Base-by-base conservation (phyloP, 2,888 invertebrate genomes). In the Megaustenia siamemsis region DNA sequence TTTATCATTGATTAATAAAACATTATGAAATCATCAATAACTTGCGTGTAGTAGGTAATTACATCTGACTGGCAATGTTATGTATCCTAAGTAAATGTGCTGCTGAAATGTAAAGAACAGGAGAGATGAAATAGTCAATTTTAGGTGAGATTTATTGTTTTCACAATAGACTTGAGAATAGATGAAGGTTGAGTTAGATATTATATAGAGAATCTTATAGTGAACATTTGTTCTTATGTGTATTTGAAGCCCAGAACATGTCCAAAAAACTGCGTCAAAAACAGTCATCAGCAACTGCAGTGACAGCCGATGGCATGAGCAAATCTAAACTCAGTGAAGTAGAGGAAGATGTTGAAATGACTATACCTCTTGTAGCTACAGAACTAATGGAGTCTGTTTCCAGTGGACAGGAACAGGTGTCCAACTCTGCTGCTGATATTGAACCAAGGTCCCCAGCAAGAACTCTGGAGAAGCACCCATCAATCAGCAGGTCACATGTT, bases 401-500 rank as follows among this genome's bases (percentile, higher is more conserved):
- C 15, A 8, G 21, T 28, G 40, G 18, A 18, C 8, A 1, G 18
- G 71, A 73, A 28, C 71, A 73, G n/a, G 71, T 43, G 12, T 15
- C 71, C 43, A 73, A 15, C 56, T 24, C 35, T 35, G 15, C 2
- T 21, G 66, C 80, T 82, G 82, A 73, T 40, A 56, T 53, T 76
- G 86, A 79, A 75, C 43, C 66, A 68, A 85, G 49, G 85, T 87
- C 87, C 2, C 85, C 87, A 8, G 78, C 66, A 5, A 84, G 80
- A 53, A 82, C 79, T 38, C 78, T 86, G 77, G 85, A 86, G 78
- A 87, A 87, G 66, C 68, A 83, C 35, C 73, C 86, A 56, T 87
- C 87, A 49, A 77, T 87, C 6, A 83, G 81, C 79, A 87, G 87
- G 66, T 83, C 40, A n/a, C n/a, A 28, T n/a, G 32, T 73, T 45